phyloP scores from a whole-genome alignment of 2,113 vertebrate species.

The Channa argus region DNA sequence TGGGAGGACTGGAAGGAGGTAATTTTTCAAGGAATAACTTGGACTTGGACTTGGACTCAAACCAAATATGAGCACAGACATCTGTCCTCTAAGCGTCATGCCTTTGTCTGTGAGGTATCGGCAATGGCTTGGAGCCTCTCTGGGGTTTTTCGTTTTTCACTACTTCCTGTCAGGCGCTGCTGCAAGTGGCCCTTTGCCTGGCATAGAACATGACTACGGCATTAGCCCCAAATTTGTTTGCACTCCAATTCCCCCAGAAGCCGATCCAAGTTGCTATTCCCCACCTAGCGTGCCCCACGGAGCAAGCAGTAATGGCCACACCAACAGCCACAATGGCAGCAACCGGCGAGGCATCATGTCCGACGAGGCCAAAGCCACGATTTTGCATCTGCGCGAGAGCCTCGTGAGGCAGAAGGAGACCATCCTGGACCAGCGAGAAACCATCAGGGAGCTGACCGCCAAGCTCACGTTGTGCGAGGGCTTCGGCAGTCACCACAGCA shows the following conservation, averaged over 20 bases:
- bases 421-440: constrained; percentile 87
- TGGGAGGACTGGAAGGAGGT: constrained; percentile 41
- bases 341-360: constrained; percentile 71
- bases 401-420: constrained; percentile 88
- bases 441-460: constrained; percentile 86
- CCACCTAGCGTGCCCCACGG: constrained; percentile 70
- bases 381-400: constrained; percentile 86
- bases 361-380: constrained; percentile 87
- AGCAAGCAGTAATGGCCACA: constrained; percentile 46
- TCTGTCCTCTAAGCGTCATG: constrained; percentile 56
- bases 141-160: constrained; percentile 58
- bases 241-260: constrained; percentile 84
- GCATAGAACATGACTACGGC: constrained; percentile 76
- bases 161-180: constrained; percentile 68
- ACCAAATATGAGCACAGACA: constrained; percentile 71
- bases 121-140: constrained; percentile 31
- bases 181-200: constrained; percentile 61
- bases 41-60: constrained; percentile 34
- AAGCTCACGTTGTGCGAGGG: constrained; percentile 87
- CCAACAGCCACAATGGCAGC: constrained; percentile 53
- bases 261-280: constrained; percentile 83
- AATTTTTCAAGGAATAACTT: constrained; percentile 24
- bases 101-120: constrained; percentile 29
- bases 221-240: constrained; percentile 86
- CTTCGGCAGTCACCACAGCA: constrained; percentile 73